Evolutionary conservation across 2,888 invertebrate species (phyloP).

Genomic region (Tetragonisca angustula): DNA sequence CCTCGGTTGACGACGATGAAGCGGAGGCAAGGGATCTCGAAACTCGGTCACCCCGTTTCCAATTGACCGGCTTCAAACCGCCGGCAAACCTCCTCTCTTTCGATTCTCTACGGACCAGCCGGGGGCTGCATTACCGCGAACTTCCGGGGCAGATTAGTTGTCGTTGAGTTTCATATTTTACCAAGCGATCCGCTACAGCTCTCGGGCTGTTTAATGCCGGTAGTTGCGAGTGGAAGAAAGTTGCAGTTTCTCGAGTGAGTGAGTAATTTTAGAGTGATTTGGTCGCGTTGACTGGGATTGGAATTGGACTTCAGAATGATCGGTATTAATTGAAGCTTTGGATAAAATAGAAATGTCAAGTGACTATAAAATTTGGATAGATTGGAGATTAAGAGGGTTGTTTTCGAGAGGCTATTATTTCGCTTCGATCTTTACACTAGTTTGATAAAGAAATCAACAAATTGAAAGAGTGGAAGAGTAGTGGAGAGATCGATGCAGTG

Average conservation of each 20-base stretch:
- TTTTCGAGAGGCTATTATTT: no score
- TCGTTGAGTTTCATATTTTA: constrained; percentile 62
- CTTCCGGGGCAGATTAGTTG: constrained; percentile 64
- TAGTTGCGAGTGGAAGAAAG: background rate
- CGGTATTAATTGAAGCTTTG: no score
- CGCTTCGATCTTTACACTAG: no score
- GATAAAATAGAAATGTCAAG: no score
- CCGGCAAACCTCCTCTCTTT: background rate
- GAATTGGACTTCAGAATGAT: no score
- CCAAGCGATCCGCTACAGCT: constrained; percentile 9
- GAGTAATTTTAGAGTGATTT: no score
- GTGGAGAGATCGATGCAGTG: no score
- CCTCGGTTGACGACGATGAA: constrained; percentile 34
- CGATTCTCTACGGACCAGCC: constrained; percentile 2
- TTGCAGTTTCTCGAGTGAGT: background rate
- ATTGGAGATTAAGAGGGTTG: no score
- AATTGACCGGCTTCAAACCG: constrained; percentile 67
- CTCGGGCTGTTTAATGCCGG: background rate
- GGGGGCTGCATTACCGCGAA: constrained; percentile 53
- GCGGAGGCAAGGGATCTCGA: constrained; percentile 37
- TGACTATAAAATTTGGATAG: no score
- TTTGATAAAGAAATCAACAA: no score
- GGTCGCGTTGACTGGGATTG: no score
- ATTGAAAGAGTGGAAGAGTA: no score
- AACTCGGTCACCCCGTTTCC: constrained; percentile 74